Conservation (phyloP, 1,140 invertebrate species). For the Apolygus lucorum region DNA sequence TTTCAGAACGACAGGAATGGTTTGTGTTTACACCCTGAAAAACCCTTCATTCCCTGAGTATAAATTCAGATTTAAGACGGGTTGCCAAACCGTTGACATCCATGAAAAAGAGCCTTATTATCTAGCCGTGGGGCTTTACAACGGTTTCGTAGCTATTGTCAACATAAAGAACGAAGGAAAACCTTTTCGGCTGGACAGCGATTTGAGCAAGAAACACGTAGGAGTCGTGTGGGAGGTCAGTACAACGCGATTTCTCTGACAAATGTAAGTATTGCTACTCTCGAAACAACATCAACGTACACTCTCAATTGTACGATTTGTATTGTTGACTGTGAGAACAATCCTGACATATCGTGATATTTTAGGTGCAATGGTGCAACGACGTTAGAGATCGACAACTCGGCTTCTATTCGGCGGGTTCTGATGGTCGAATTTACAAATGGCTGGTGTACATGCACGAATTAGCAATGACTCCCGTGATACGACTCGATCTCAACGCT, state of each 20-base stretch:
- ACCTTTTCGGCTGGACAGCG: conserved; percentile 1
- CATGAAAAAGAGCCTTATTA: conserved; percentile 18
- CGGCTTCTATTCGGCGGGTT: conserved; percentile 17
- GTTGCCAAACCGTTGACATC: conserved; percentile 20
- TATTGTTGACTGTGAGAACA: no score
- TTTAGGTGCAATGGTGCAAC: conserved; percentile 18
- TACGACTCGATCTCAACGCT: conserved; percentile 3
- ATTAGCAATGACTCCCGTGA: conserved; percentile 8
- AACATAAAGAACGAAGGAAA: conserved; percentile 6
- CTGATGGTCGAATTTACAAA: conserved; percentile 21
- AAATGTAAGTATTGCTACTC: no score
- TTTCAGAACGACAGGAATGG: not conserved
- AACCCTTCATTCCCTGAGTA: conserved; percentile 25
- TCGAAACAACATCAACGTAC: no score
- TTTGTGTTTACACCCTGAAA: conserved; percentile 22
- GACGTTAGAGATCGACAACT: conserved; percentile 18
- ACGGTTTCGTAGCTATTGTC: conserved; percentile 16
- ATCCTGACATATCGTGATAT: no score
- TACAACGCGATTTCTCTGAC: no score
- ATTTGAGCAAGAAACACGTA: conserved; percentile 3
- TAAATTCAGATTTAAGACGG: conserved; percentile 1
- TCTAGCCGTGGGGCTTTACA: conserved; percentile 12
- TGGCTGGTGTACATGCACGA: conserved; percentile 18
- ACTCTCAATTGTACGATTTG: no score
- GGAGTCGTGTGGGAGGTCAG: conserved; percentile 9